A percentile compares a stretch with the other conserved stretches of the same genome.
These are phyloP conservation scores for Polylopha cassiicola DNA, from an alignment of 2,888 invertebrate species.

Conservation along the genomic window DNA sequence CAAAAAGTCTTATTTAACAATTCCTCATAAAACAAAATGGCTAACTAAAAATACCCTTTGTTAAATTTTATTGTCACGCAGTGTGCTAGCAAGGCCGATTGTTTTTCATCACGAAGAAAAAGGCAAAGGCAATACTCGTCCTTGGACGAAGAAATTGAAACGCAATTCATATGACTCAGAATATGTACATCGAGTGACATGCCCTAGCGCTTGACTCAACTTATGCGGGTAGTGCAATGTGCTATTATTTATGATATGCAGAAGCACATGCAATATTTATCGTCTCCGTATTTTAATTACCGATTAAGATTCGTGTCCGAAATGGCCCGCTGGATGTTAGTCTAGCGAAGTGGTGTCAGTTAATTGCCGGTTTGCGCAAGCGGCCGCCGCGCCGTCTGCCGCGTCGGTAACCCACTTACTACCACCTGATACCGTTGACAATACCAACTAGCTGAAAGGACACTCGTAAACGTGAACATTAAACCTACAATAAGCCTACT, in stretches of 20 bases:
- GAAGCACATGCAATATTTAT: not conserved
- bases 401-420: slow-evolving; percentile 49
- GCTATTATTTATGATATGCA: slow-evolving; percentile 1
- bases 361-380: slow-evolving; percentile 48
- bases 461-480: slow-evolving; percentile 5
- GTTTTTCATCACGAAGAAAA: not conserved
- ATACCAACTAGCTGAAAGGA: slow-evolving; percentile 15
- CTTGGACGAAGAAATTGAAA: slow-evolving; percentile 4
- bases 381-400: slow-evolving; percentile 64
- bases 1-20: too few species aligned
- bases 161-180: slow-evolving; percentile 8
- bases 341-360: slow-evolving; percentile 25
- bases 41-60: not conserved
- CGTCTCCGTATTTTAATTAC: not conserved
- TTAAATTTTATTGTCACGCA: not conserved
- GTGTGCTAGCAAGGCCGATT: not conserved
- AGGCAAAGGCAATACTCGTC: slow-evolving; percentile 1
- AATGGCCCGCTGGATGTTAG: slow-evolving; percentile 12
- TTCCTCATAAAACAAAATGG: too few species aligned
- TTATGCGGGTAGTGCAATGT: too few species aligned
- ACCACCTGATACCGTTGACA: slow-evolving; percentile 26
- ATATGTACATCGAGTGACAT: too few species aligned
- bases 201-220: too few species aligned
- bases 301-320: not conserved
- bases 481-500: slow-evolving; percentile 13